phyloP scores from a whole-genome alignment of 2,797 vertebrate species.

The Falco cherrug region DNA sequence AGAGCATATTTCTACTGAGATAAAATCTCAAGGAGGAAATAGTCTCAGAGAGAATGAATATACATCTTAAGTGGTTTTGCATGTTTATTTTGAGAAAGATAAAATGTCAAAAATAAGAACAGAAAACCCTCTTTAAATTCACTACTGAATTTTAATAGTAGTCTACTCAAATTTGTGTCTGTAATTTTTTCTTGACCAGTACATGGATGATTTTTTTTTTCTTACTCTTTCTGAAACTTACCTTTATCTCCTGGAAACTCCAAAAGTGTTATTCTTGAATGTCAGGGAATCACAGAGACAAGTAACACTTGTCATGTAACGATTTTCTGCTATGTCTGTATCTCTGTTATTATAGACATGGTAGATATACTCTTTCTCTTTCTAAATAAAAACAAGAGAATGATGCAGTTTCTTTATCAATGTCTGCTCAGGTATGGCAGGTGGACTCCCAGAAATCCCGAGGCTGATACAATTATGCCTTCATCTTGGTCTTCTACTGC shows the following conservation, averaged over 20 bases:
- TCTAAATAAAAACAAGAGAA: background rate
- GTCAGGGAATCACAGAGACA: background rate
- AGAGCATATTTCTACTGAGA: slow-evolving; percentile 13
- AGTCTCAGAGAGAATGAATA: slow-evolving; percentile 6
- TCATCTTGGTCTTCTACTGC: background rate
- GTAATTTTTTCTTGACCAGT: background rate
- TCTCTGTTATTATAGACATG: background rate
- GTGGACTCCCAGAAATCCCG: background rate
- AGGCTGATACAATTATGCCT: background rate
- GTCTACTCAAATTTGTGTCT: background rate
- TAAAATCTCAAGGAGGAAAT: slow-evolving; percentile 61
- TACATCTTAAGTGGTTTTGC: background rate
- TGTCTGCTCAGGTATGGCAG: background rate
- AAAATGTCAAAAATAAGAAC: background rate
- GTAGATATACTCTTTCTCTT: background rate
- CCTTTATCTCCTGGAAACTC: background rate
- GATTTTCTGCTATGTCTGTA: background rate
- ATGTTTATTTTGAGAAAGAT: slow-evolving; percentile 26
- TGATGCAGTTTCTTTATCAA: background rate
- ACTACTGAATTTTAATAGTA: background rate
- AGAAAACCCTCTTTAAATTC: background rate
- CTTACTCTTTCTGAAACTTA: background rate
- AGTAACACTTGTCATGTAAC: background rate
- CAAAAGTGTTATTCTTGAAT: background rate
- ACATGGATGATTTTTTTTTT: background rate